These are phyloP conservation scores for Plecotus auritus DNA, from an alignment of 2,113 vertebrate species.

Conservation along the genomic window DNA sequence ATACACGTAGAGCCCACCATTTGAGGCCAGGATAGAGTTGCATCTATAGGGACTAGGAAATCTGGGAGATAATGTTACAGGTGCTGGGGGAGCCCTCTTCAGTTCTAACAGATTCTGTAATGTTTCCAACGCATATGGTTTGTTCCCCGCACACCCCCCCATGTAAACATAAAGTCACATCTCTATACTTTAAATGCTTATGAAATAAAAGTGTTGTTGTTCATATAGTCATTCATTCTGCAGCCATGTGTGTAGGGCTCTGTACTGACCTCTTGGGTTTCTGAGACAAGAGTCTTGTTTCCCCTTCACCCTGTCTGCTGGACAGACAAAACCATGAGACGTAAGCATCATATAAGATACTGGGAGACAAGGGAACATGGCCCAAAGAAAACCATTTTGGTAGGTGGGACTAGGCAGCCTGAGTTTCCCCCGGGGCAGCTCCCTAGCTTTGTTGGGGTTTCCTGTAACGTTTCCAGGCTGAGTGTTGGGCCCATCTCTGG, in stretches of 20 bases:
- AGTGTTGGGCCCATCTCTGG: neutral
- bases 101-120: neutral
- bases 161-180: neutral
- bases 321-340: neutral
- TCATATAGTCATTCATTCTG: neutral
- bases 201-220: neutral
- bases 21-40: neutral
- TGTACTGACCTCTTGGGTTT: neutral
- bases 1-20: neutral
- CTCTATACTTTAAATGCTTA: neutral
- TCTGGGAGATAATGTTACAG: neutral
- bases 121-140: slow-evolving; percentile 10
- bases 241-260: neutral
- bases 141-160: neutral
- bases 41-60: neutral
- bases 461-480: neutral
- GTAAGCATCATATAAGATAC: neutral
- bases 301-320: neutral
- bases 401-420: neutral
- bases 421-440: neutral
- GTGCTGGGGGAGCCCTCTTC: neutral
- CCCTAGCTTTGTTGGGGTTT: neutral
- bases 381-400: neutral
- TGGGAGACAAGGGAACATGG: neutral
- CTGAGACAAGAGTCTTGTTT: neutral